Evolutionary conservation across 2,113 vertebrate genomes (phyloP).

Genomic region (Actinemys pallida): DNA sequence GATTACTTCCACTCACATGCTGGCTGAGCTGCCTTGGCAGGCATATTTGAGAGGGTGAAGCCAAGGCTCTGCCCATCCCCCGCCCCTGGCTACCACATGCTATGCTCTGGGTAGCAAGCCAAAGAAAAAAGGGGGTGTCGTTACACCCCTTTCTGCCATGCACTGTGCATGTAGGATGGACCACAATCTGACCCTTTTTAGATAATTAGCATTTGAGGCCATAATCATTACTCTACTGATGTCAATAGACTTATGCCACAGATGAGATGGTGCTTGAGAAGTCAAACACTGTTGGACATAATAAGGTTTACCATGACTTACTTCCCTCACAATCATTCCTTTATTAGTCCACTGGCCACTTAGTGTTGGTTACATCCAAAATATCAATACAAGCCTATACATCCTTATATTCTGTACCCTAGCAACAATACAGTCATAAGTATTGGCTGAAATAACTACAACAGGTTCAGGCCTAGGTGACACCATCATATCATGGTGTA

Average conservation of each 20-base stretch:
- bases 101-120: neutral
- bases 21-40: too few relatives aligned
- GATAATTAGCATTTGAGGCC: neutral
- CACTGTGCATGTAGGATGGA: neutral
- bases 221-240: neutral
- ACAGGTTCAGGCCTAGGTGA: too few relatives aligned
- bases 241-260: neutral
- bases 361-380: neutral
- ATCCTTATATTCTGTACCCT: too few relatives aligned
- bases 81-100: rapidly evolving
- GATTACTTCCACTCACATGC: neutral
- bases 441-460: too few relatives aligned
- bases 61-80: neutral
- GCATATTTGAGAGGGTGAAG: too few relatives aligned
- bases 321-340: neutral
- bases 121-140: neutral
- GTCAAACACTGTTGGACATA: neutral
- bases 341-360: neutral
- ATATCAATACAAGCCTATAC: neutral
- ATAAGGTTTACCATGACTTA: neutral
- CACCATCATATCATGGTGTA: neutral
- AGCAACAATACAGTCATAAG: too few relatives aligned
- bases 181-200: neutral
- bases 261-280: neutral
- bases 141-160: neutral